These are phyloP conservation scores for Ormia ochracea DNA, from an alignment of 2,888 invertebrate species.

Conservation along the genomic window DNA sequence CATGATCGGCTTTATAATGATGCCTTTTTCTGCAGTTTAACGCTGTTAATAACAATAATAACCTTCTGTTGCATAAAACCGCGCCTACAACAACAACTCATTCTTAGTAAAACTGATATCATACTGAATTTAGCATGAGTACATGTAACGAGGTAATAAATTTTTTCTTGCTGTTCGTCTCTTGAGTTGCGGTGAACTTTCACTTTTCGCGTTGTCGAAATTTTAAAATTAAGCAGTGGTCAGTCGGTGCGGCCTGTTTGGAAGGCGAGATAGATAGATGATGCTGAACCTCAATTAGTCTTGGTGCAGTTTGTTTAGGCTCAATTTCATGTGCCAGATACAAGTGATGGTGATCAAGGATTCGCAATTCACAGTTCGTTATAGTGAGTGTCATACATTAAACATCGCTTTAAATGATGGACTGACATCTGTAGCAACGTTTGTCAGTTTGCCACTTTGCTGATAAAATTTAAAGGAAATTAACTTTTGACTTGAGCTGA, in stretches of 20 bases:
- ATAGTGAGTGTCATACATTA: conserved; percentile 54
- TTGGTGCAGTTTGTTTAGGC: conserved; percentile 41
- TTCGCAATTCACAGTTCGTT: conserved; percentile 35
- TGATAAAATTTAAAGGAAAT: conserved; percentile 43
- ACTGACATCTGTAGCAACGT: conserved; percentile 38
- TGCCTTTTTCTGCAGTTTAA: conserved; percentile 34
- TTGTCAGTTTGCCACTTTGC: background rate
- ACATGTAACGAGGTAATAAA: conserved; percentile 1
- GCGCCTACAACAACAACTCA: conserved; percentile 60
- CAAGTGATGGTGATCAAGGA: conserved; percentile 50
- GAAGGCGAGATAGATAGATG: background rate
- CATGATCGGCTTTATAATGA: conserved; percentile 50
- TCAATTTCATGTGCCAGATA: conserved; percentile 55
- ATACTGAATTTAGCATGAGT: conserved; percentile 15
- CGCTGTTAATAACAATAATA: conserved; percentile 19
- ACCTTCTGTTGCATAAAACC: conserved; percentile 46
- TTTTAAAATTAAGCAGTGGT: background rate
- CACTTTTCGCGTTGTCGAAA: conserved; percentile 37
- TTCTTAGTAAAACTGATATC: conserved; percentile 11
- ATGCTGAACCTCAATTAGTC: background rate
- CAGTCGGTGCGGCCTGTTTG: background rate
- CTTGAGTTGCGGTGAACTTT: conserved; percentile 25
- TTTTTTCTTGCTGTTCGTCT: background rate
- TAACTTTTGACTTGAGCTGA: conserved; percentile 50
- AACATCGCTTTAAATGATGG: conserved; percentile 49